These are phyloP conservation scores for Falco punctatus DNA, from an alignment of 2,113 vertebrate genomes.

Conservation along the genomic window DNA sequence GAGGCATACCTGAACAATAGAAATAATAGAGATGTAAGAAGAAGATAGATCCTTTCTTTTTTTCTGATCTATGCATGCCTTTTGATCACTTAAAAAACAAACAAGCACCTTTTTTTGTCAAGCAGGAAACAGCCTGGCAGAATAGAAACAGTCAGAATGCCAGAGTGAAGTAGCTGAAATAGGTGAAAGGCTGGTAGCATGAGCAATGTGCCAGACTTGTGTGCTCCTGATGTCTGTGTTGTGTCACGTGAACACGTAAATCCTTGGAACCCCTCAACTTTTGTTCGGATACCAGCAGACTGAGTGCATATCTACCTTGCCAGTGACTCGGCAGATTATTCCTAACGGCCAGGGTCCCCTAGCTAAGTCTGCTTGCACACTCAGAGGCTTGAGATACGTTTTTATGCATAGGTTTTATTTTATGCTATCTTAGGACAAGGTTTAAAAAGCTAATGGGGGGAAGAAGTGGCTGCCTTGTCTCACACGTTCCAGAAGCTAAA, in stretches of 20 bases:
- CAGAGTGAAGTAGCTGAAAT: background rate
- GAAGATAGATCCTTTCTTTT: constrained; percentile 44
- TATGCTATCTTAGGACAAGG: background rate
- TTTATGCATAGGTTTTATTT: background rate
- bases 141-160: background rate
- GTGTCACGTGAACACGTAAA: background rate
- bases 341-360: background rate
- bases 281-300: background rate
- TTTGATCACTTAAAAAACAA: constrained; percentile 35
- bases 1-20: constrained; percentile 66
- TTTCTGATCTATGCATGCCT: constrained; percentile 36
- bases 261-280: background rate
- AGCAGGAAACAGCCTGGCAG: constrained; percentile 2
- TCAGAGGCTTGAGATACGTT: background rate
- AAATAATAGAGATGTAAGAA: constrained; percentile 64
- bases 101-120: background rate
- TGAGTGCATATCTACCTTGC: background rate
- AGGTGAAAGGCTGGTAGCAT: background rate
- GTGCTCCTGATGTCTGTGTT: background rate
- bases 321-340: background rate
- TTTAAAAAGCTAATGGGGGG: background rate
- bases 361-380: rapidly evolving
- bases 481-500: background rate
- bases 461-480: background rate
- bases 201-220: background rate